Percentiles rank a stretch among this genome's conserved stretches.
These are phyloP conservation scores for Cheilosia grossa DNA, from an alignment of 2,888 invertebrate genomes.

Conservation along the genomic window DNA sequence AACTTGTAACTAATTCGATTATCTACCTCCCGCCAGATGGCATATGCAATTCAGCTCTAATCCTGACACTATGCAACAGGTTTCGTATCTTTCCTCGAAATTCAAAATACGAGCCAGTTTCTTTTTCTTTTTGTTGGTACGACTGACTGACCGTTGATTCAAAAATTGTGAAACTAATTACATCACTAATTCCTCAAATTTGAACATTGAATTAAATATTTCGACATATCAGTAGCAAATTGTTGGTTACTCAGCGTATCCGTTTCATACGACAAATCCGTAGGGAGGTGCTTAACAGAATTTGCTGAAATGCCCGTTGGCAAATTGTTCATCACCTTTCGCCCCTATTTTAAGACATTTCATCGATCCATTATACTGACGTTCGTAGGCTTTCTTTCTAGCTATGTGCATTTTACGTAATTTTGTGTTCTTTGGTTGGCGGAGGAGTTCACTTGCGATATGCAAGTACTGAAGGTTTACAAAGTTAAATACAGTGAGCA, in stretches of 20 bases:
- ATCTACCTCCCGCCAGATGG: slow-evolving; percentile 11
- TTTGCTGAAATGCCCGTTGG: not conserved
- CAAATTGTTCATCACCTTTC: slow-evolving; percentile 11
- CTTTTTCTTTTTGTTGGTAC: too few relatives aligned
- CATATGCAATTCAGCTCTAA: not conserved
- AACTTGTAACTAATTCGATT: not conserved
- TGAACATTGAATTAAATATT: not conserved
- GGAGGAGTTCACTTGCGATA: not conserved
- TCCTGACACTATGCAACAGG: slow-evolving; percentile 67
- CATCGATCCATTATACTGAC: slow-evolving; percentile 66
- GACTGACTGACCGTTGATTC: slow-evolving; percentile 20
- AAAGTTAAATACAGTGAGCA: not conserved
- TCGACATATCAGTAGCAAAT: not conserved
- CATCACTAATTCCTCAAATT: not conserved
- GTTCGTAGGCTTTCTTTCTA: slow-evolving; percentile 59
- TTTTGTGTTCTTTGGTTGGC: slow-evolving; percentile 27
- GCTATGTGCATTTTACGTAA: slow-evolving; percentile 68
- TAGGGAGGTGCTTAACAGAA: not conserved
- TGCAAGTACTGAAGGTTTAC: not conserved
- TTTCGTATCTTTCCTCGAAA: not conserved
- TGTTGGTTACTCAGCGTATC: too few relatives aligned
- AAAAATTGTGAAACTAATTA: not conserved
- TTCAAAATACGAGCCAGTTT: not conserved
- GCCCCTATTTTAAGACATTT: slow-evolving; percentile 51
- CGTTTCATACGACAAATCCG: not conserved